Evolutionary conservation across 2,888 invertebrate species (phyloP), one percentile per base, ranked within the genome.

Genomic region (Tachina grossa): DNA sequence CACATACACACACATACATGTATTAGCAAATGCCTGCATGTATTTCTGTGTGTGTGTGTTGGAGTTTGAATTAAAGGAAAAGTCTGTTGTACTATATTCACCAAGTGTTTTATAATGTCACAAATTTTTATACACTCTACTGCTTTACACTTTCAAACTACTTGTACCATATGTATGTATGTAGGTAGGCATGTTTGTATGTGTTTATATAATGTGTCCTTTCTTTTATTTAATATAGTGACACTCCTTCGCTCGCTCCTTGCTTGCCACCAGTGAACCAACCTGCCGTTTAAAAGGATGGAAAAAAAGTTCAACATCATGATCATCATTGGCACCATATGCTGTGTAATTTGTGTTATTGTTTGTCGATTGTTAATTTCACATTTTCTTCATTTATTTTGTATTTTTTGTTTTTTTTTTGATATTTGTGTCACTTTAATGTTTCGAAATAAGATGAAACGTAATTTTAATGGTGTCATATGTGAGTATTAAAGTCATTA

Each of bases 311-410:
- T 81, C 65, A 71, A 91, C 66, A 80, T 65, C 49, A 66, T 69
- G 74, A 75, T 82, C 91, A 91, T 92, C 92, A 92, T 92, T 92
- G 92, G 91, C 90, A 92, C 92, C 92, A 92, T 92, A 92, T 92
- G 92, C 88, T 91, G 89, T 89, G 91, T 92, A 92, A 92, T 92
- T 92, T 92, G 92, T 92, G 92, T 91, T 90, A 92, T 91, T 92
- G 90, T 90, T 89, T 89, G 89, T 89, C 90, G 90, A 90, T 90
- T 89, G 85, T 88, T 87, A 87, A 87, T 69, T 82, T 82, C 71
- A 76, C 79, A 86, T 85, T 87, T 86, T 83, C 84, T 79, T 66
- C 49, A 66, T n/a, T 80, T 68, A 65, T 53, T 63, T 77, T 45
- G 63, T 75, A 69, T 69, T 55, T 61, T 69, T 55, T 61, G 45